phyloP scores from a whole-genome alignment of 2,888 invertebrate genomes.

The Stomorhina lunata region DNA sequence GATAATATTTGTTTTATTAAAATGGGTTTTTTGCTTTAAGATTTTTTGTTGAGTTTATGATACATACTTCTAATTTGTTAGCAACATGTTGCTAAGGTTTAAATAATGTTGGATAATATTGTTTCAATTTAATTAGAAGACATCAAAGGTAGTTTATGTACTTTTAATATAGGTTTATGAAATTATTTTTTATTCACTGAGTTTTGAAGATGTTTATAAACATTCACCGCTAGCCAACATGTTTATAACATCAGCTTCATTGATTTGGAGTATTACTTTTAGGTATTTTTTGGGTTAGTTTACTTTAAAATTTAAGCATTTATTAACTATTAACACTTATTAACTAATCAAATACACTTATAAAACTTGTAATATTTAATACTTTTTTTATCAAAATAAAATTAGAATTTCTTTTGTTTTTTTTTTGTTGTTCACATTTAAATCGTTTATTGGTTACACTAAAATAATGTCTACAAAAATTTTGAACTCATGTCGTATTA shows the following conservation, averaged over 20 bases:
- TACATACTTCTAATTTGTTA: too few species aligned
- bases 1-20: not conserved
- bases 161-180: not conserved
- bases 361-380: slow-evolving; percentile 38
- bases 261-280: not conserved
- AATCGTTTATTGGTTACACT: not conserved
- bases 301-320: slow-evolving; percentile 29
- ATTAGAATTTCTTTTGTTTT: not conserved
- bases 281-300: not conserved
- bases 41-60: too few species aligned
- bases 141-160: not conserved
- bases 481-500: slow-evolving; percentile 41
- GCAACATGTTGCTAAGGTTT: too few species aligned
- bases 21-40: too few species aligned
- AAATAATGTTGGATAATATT: not conserved
- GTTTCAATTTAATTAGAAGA: not conserved
- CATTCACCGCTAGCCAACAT: not conserved
- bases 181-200: not conserved
- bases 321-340: slow-evolving; percentile 49
- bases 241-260: not conserved
- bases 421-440: too few species aligned
- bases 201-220: not conserved
- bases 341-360: slow-evolving; percentile 52
- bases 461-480: slow-evolving; percentile 48
- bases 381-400: slow-evolving; percentile 50